A percentile compares a stretch with the other conserved stretches of the same genome.
Evolutionary conservation across 2,797 vertebrate species (phyloP).

Genomic region (Otolemur crassicaudatus): DNA sequence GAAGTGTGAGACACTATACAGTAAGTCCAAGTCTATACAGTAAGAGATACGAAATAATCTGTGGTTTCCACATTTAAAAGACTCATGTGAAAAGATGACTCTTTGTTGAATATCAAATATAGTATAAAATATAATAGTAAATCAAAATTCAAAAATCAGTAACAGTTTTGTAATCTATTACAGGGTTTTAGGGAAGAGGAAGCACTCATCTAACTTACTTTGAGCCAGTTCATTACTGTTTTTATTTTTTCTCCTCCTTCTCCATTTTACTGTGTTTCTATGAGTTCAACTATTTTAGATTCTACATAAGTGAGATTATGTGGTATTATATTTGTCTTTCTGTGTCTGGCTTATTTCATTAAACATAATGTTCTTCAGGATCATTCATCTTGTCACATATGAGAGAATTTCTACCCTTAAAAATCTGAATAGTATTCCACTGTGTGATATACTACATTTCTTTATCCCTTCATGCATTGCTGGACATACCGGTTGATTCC

Average conservation of each 20-base stretch:
- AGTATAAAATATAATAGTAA: background rate
- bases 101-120: background rate
- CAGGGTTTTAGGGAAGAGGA: background rate
- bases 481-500: background rate
- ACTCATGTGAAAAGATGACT: background rate
- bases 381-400: background rate
- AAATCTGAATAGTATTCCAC: background rate
- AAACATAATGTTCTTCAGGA: background rate
- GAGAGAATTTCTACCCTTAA: background rate
- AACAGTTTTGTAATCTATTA: background rate
- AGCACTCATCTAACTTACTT: background rate
- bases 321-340: background rate
- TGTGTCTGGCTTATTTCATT: background rate
- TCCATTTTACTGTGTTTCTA: background rate
- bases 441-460: background rate
- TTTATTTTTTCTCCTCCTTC: background rate
- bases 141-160: conserved; percentile 14
- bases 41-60: background rate
- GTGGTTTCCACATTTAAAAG: background rate
- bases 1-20: background rate
- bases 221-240: background rate
- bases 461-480: background rate
- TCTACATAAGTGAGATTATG: background rate
- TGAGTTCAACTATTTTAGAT: background rate
- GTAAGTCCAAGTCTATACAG: no score